These are phyloP conservation scores for Mandrillus leucophaeus DNA, from an alignment of 2,113 vertebrate genomes.

Conservation along the genomic window DNA sequence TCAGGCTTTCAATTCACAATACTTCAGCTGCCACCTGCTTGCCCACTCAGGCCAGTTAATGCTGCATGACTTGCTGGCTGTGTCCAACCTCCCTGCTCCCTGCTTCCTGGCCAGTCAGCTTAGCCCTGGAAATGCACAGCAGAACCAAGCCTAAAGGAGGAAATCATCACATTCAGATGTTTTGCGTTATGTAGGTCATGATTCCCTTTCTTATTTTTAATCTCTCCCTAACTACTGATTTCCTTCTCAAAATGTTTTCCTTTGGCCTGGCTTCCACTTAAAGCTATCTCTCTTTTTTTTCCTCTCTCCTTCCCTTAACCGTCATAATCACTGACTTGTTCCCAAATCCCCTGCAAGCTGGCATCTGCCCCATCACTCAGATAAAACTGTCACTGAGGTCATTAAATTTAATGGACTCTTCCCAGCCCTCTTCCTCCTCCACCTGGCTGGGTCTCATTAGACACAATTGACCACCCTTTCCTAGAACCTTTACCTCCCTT, in stretches of 20 bases:
- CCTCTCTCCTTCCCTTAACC: neutral
- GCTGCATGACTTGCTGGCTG: neutral
- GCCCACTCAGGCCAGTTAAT: neutral
- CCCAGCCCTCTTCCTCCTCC: conserved; percentile 45
- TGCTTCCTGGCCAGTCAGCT: neutral
- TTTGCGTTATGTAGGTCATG: neutral
- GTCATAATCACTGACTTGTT: conserved; percentile 19
- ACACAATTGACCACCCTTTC: conserved; percentile 31
- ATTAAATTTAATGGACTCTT: conserved; percentile 52
- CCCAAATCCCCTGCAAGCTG: neutral
- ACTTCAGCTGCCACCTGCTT: neutral
- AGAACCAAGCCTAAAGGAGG: neutral
- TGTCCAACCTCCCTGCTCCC: neutral
- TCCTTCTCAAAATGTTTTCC: conserved; percentile 17
- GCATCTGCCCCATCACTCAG: conserved; percentile 29
- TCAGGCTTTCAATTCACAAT: neutral
- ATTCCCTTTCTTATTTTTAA: conserved; percentile 38
- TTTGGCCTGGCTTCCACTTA: neutral
- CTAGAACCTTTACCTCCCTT: neutral
- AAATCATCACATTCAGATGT: neutral
- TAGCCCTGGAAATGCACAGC: neutral
- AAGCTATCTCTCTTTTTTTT: neutral
- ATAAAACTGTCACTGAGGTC: conserved; percentile 19
- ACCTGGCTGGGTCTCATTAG: conserved; percentile 60
- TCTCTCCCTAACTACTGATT: conserved; percentile 6